Evolutionary conservation across 2,888 invertebrate species (phyloP).

Genomic region (Zygogramma bicolorata): DNA sequence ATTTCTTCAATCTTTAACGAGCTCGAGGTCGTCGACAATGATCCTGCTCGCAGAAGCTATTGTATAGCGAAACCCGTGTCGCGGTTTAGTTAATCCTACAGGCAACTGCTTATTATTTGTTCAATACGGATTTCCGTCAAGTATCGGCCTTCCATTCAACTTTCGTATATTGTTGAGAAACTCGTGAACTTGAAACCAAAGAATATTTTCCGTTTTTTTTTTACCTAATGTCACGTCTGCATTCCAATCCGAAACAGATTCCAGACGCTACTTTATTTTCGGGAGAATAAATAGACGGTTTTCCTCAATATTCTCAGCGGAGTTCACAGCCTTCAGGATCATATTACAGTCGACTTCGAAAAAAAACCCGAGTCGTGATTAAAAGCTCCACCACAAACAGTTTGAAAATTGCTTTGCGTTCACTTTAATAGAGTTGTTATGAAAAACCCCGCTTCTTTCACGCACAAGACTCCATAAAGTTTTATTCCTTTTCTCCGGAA

Average conservation of each 20-base stretch:
- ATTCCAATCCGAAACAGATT: background rate
- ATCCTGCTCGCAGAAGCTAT: too few species aligned
- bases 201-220: background rate
- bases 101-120: too few species aligned
- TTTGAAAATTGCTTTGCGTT: background rate
- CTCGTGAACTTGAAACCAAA: too few species aligned
- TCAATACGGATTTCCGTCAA: too few species aligned
- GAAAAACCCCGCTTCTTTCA: constrained; percentile 28
- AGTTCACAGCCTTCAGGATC: background rate
- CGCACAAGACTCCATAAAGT: constrained; percentile 42
- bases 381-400: background rate
- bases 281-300: background rate
- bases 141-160: too few species aligned
- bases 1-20: too few species aligned
- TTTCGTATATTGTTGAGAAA: too few species aligned
- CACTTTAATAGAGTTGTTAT: constrained; percentile 39
- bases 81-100: too few species aligned
- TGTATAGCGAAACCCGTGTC: too few species aligned
- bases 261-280: background rate
- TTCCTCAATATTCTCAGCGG: background rate
- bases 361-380: background rate
- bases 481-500: constrained; percentile 38
- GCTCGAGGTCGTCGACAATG: too few species aligned
- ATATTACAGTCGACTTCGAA: background rate
- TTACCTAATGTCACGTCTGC: background rate